Evolutionary conservation across 2,113 vertebrate species (phyloP).

Genomic region (Perca schrenkii): DNA sequence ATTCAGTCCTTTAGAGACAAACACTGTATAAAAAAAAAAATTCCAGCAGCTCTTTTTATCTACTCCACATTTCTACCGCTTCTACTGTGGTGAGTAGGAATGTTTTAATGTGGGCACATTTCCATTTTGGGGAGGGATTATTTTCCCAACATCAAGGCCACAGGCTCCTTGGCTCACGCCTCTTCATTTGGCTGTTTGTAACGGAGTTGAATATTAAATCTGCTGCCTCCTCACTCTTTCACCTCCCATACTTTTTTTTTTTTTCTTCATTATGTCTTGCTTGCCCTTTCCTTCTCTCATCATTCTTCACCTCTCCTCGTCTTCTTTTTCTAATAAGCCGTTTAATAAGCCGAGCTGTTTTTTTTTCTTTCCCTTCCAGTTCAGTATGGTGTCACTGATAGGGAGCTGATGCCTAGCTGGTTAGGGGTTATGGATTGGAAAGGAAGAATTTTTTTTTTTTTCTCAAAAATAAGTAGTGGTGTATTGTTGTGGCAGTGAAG

Average conservation of each 20-base stretch:
- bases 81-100: neutral
- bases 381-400: slow-evolving; percentile 24
- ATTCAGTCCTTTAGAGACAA: slow-evolving; percentile 58
- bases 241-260: neutral
- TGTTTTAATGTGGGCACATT: slow-evolving; percentile 48
- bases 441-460: neutral
- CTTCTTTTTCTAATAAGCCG: neutral
- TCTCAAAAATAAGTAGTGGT: neutral
- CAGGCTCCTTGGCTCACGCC: slow-evolving; percentile 9
- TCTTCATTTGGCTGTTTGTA: slow-evolving; percentile 30
- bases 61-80: slow-evolving; percentile 24
- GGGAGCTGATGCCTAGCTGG: neutral
- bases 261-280: neutral
- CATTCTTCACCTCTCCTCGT: neutral
- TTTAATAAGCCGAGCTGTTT: slow-evolving; percentile 31
- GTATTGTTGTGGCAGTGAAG: slow-evolving; percentile 31
- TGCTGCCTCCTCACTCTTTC: neutral
- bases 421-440: neutral
- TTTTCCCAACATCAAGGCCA: slow-evolving; percentile 44
- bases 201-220: slow-evolving; percentile 52
- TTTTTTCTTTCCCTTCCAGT: neutral
- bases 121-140: slow-evolving; percentile 34
- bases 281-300: neutral
- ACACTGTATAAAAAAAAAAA: slow-evolving; percentile 23
- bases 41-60: slow-evolving; percentile 3